Conservation (phyloP, 2,888 invertebrate species). For the Pandemis corylana region DNA sequence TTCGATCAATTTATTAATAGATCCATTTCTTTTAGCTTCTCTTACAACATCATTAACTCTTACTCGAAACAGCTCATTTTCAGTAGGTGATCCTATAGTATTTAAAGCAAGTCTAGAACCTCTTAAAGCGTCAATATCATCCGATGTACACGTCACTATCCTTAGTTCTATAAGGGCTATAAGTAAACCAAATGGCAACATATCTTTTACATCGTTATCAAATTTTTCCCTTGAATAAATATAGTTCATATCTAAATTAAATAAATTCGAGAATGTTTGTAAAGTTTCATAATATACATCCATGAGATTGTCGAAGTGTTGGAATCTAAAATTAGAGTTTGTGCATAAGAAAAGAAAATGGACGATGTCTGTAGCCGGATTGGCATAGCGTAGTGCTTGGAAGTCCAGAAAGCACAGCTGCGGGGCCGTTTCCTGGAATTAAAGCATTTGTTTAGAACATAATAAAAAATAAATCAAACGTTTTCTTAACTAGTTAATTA, state of each 20-base stretch:
- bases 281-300: conserved; percentile 64
- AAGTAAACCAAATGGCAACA: conserved; percentile 65
- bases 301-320: conserved; percentile 60
- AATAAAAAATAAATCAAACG: not conserved
- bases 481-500: not conserved
- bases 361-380: conserved; percentile 69
- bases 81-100: conserved; percentile 46
- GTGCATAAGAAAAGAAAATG: conserved; percentile 71
- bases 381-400: conserved; percentile 72
- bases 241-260: conserved; percentile 57
- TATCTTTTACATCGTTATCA: conserved; percentile 60
- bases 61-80: conserved; percentile 54
- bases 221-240: conserved; percentile 63
- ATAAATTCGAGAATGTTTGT: conserved; percentile 57
- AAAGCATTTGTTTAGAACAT: conserved; percentile 17
- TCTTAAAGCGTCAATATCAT: conserved; percentile 55
- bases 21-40: conserved; percentile 64
- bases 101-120: conserved; percentile 50
- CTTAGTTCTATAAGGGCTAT: conserved; percentile 68
- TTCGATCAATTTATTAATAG: conserved; percentile 58
- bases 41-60: conserved; percentile 70
- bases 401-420: conserved; percentile 72
- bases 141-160: conserved; percentile 57
- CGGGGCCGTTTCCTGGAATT: conserved; percentile 60
- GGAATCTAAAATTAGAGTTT: conserved; percentile 65